These are phyloP conservation scores for Anser brachyrhynchus DNA, from an alignment of 2,113 vertebrate species.

Conservation along the genomic window DNA sequence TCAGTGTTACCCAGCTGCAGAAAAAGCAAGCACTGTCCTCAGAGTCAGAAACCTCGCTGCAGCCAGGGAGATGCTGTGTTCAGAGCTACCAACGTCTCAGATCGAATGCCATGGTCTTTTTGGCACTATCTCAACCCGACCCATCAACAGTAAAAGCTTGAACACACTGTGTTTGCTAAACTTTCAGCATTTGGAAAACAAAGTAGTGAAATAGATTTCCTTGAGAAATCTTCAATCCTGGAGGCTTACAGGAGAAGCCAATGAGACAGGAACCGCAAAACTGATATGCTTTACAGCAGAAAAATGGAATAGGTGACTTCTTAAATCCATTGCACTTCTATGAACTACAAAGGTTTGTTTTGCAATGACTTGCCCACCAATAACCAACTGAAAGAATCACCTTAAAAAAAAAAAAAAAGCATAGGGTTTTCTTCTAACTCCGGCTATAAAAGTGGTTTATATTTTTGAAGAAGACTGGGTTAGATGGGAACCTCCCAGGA, in stretches of 20 bases:
- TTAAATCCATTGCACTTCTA: not conserved
- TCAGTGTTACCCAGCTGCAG: not conserved
- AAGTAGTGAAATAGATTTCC: not conserved
- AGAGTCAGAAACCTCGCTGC: not conserved
- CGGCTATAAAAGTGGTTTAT: not conserved
- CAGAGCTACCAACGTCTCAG: not conserved
- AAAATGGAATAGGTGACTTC: not conserved
- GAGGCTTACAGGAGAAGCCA: not conserved
- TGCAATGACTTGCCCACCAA: not conserved
- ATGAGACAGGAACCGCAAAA: not conserved
- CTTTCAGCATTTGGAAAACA: not conserved
- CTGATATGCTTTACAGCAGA: not conserved
- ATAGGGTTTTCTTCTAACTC: not conserved
- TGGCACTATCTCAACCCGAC: not conserved
- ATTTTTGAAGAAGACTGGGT: not conserved
- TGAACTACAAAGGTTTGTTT: not conserved
- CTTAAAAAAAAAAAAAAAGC: not conserved
- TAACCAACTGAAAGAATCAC: not conserved
- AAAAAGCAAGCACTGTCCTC: not conserved
- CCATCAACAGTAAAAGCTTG: not conserved
- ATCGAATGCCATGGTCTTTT: accelerated
- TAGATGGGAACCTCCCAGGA: not conserved
- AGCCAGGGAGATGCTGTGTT: not conserved
- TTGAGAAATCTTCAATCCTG: not conserved
- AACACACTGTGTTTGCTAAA: accelerated